phyloP scores from a whole-genome alignment of 2,888 invertebrate genomes.

The Opisthograptis luteolata region DNA sequence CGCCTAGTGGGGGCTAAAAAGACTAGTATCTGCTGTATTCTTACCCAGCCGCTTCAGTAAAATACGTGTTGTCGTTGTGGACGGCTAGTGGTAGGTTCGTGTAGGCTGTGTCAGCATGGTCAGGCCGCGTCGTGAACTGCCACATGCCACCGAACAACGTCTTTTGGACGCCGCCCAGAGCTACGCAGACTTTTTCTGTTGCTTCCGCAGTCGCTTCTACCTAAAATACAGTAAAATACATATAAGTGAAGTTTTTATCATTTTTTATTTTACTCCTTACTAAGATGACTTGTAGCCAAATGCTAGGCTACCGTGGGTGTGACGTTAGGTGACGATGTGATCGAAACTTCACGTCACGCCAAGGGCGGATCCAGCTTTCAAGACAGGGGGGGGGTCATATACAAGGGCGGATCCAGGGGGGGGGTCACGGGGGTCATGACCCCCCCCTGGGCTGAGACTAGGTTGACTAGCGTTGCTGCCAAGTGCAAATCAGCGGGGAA shows the following conservation, averaged over 20 bases:
- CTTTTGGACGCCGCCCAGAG: conserved; percentile 86
- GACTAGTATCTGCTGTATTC: background rate
- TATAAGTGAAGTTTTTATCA: background rate
- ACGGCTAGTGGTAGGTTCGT: conserved; percentile 86
- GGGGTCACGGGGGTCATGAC: no score
- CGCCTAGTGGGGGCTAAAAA: no score
- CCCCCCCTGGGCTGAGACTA: no score
- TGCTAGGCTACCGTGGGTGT: no score
- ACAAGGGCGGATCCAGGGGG: no score
- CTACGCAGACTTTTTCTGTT: conserved; percentile 80
- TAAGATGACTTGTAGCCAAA: no score
- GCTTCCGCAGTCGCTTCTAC: conserved; percentile 75
- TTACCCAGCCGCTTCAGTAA: conserved; percentile 89
- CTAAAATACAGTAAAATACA: conserved; percentile 53
- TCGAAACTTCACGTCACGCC: no score
- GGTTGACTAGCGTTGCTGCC: no score
- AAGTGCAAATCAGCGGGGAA: no score
- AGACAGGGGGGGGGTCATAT: no score
- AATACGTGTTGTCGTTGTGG: conserved; percentile 92
- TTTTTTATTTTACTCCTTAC: background rate
- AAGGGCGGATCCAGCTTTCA: no score
- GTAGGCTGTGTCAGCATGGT: conserved; percentile 90
- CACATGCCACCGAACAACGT: conserved; percentile 91
- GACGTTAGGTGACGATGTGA: no score
- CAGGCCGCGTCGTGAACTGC: conserved; percentile 84